A percentile compares a stretch with the other conserved stretches of the same genome.
phyloP scores from a whole-genome alignment of 2,888 invertebrate species.

The Marasmarcha lunaedactyla region DNA sequence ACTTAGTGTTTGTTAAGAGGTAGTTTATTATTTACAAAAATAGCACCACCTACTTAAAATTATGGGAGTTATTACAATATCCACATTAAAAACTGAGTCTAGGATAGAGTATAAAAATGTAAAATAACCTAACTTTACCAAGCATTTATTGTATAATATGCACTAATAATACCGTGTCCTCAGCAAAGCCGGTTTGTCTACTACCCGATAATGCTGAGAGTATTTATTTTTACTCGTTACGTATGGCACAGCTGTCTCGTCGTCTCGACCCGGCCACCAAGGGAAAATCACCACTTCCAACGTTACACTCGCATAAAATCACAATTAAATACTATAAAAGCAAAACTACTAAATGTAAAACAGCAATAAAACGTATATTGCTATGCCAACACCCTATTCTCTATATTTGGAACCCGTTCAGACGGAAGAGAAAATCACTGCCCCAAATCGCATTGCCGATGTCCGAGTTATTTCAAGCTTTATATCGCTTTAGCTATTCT shows the following conservation, averaged over 20 bases:
- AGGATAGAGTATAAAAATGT: too few relatives aligned
- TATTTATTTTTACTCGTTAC: slow-evolving; percentile 70
- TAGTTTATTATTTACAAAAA: too few relatives aligned
- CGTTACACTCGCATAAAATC: slow-evolving; percentile 9
- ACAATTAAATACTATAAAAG: slow-evolving; percentile 4
- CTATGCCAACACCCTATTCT: slow-evolving; percentile 23
- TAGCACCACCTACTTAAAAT: too few relatives aligned
- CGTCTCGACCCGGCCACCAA: slow-evolving; percentile 47
- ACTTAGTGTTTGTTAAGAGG: too few relatives aligned
- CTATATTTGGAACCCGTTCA: slow-evolving; percentile 54
- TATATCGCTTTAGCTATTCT: not conserved
- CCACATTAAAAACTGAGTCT: too few relatives aligned
- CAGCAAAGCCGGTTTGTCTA: slow-evolving; percentile 60
- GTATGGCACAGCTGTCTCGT: slow-evolving; percentile 56
- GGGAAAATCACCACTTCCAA: slow-evolving; percentile 38
- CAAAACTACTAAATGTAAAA: slow-evolving; percentile 4
- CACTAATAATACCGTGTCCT: slow-evolving; percentile 61
- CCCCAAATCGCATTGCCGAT: slow-evolving; percentile 22
- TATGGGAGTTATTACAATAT: too few relatives aligned
- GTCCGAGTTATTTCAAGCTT: slow-evolving; percentile 4
- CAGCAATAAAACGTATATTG: slow-evolving; percentile 12
- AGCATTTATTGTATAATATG: slow-evolving; percentile 30
- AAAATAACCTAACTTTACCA: slow-evolving; percentile 17
- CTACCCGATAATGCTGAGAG: slow-evolving; percentile 53
- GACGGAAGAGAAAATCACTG: slow-evolving; percentile 38